Evolutionary conservation across 2,113 vertebrate species (phyloP).

Genomic region (Pica pica): DNA sequence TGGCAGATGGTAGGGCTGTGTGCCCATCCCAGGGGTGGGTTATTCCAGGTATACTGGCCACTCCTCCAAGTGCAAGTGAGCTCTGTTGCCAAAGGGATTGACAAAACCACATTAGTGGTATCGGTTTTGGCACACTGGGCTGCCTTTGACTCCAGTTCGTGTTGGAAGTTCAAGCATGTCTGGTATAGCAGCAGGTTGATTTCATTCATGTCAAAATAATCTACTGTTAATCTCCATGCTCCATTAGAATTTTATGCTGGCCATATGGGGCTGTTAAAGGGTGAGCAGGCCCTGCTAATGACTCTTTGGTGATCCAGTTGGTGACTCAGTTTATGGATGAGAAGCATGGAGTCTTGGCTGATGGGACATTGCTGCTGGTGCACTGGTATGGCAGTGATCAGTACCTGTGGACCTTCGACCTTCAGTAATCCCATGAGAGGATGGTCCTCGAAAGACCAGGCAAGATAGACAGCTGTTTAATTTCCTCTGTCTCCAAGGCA

Average conservation of each 20-base stretch:
- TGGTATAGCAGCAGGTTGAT: not conserved
- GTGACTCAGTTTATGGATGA: not conserved
- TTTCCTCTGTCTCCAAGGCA: not conserved
- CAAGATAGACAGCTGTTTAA: not conserved
- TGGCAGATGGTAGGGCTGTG: not conserved
- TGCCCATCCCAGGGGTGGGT: accelerated
- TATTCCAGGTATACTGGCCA: not conserved
- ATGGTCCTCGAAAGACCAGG: accelerated
- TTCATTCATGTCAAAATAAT: not conserved
- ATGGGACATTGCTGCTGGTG: not conserved
- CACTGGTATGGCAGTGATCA: not conserved
- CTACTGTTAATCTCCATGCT: not conserved
- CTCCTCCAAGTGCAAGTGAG: not conserved
- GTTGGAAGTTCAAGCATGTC: not conserved
- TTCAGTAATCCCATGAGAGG: not conserved
- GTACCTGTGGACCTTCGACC: not conserved
- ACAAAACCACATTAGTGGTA: not conserved
- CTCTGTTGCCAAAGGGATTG: not conserved
- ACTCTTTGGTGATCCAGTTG: too few relatives aligned
- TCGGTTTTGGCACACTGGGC: not conserved
- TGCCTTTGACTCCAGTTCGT: not conserved
- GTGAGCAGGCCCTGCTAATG: not conserved
- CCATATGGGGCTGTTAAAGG: not conserved
- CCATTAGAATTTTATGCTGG: not conserved
- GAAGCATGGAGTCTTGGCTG: not conserved